phyloP scores from a whole-genome alignment of 2,113 vertebrate genomes.

The Orycteropus afer region DNA sequence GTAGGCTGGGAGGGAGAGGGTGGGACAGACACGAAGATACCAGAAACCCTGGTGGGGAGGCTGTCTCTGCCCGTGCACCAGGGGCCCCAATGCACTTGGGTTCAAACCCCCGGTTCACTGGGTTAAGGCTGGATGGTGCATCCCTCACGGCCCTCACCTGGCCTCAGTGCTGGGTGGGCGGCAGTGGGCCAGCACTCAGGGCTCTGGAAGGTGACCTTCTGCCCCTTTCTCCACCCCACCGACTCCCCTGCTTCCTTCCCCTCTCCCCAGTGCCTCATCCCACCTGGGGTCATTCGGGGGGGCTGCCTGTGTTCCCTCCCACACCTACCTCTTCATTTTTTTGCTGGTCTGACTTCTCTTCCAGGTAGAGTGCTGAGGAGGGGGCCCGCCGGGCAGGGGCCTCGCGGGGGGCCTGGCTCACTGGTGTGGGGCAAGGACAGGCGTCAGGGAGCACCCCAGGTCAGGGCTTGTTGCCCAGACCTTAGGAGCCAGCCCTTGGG shows the following conservation, averaged over 20 bases:
- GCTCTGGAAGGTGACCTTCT: background rate
- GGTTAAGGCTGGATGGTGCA: background rate
- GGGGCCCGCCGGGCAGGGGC: slow-evolving; percentile 89
- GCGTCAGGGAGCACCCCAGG: background rate
- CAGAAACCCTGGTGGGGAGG: background rate
- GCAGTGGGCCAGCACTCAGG: background rate
- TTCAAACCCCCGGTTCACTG: background rate
- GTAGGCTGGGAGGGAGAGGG: background rate
- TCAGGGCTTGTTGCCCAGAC: background rate
- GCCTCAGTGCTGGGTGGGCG: too few relatives aligned
- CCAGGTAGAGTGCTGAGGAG: slow-evolving; percentile 92
- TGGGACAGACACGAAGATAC: too few relatives aligned
- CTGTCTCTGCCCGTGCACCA: background rate
- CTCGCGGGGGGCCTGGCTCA: slow-evolving; percentile 94
- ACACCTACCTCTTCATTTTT: slow-evolving; percentile 95
- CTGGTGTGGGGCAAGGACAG: slow-evolving; percentile 78
- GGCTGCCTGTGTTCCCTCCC: too few relatives aligned
- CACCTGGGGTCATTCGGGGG: too few relatives aligned
- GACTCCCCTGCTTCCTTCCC: too few relatives aligned
- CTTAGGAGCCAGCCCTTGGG: background rate
- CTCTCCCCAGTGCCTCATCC: too few relatives aligned
- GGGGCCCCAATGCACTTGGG: background rate
- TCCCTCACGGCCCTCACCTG: background rate
- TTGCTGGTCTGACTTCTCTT: slow-evolving; percentile 97
- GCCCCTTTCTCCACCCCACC: too few relatives aligned